Evolutionary conservation across 1,140 invertebrate genomes (phyloP).

Genomic region (Zeugodacus cucurbitae): DNA sequence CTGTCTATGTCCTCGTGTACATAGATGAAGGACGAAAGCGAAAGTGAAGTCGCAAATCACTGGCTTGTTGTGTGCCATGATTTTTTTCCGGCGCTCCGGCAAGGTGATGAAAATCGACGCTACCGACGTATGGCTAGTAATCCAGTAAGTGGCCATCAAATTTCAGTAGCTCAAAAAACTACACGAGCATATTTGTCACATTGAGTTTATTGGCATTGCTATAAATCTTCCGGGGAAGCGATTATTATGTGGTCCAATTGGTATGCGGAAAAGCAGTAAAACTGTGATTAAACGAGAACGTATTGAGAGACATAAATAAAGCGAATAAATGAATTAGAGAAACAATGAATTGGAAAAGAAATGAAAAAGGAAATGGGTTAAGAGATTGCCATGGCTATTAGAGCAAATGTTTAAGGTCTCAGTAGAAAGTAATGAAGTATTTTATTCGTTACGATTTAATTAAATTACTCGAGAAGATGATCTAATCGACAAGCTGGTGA

Average conservation of each 20-base stretch:
- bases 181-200: not conserved
- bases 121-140: not conserved
- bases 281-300: not conserved
- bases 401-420: too few species aligned
- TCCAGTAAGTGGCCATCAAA: not conserved
- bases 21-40: not conserved
- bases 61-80: not conserved
- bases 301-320: not conserved
- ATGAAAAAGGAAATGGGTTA: too few species aligned
- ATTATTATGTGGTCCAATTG: not conserved
- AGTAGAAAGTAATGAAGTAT: too few species aligned
- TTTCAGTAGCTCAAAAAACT: not conserved
- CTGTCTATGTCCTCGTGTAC: not conserved
- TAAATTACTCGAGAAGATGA: too few species aligned
- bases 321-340: not conserved
- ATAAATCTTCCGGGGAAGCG: not conserved
- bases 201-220: not conserved
- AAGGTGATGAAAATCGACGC: not conserved
- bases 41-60: slow-evolving; percentile 18
- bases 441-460: too few species aligned
- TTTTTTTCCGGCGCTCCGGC: not conserved
- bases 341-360: not conserved
- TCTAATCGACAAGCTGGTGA: too few species aligned
- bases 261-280: not conserved
- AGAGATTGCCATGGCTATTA: too few species aligned